Percentiles rank a stretch among this genome's conserved stretches.
Evolutionary conservation across 1,140 invertebrate species (phyloP).

Genomic region (Eriosoma lanigerum): DNA sequence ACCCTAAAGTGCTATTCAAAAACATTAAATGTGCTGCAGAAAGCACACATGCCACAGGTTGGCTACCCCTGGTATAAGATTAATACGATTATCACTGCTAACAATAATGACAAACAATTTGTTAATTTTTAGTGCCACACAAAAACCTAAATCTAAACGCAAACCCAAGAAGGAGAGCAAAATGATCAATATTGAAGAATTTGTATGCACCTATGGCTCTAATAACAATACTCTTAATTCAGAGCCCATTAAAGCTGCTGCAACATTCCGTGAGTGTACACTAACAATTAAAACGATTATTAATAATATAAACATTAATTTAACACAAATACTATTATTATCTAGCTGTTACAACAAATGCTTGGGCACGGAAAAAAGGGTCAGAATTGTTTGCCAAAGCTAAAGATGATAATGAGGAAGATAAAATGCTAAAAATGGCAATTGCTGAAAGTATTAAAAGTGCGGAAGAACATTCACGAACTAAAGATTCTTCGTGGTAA

Average conservation of each 20-base stretch:
- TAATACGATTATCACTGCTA: no score
- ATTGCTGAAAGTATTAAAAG: constrained; percentile 49
- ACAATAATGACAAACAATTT: no score
- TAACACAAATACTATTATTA: not conserved
- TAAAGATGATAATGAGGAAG: constrained; percentile 47
- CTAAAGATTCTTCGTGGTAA: constrained; percentile 40
- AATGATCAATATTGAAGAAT: constrained; percentile 48
- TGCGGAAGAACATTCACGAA: constrained; percentile 41
- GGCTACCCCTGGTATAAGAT: no score
- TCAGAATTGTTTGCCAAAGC: constrained; percentile 41
- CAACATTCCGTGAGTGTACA: constrained; percentile 46
- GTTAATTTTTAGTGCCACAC: constrained; percentile 20
- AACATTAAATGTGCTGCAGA: no score
- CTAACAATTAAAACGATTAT: no score
- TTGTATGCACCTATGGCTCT: constrained; percentile 36
- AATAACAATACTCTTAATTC: constrained; percentile 26
- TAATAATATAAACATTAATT: no score
- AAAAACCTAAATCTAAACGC: constrained; percentile 41
- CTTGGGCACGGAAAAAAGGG: constrained; percentile 49
- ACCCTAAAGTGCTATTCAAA: no score
- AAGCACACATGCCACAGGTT: no score
- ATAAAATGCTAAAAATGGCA: constrained; percentile 50
- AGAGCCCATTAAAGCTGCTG: constrained; percentile 41
- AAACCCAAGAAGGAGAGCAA: constrained; percentile 41
- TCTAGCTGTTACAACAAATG: constrained; percentile 48